Evolutionary conservation across 2,113 vertebrate genomes (phyloP).

Genomic region (Clinocottus analis): DNA sequence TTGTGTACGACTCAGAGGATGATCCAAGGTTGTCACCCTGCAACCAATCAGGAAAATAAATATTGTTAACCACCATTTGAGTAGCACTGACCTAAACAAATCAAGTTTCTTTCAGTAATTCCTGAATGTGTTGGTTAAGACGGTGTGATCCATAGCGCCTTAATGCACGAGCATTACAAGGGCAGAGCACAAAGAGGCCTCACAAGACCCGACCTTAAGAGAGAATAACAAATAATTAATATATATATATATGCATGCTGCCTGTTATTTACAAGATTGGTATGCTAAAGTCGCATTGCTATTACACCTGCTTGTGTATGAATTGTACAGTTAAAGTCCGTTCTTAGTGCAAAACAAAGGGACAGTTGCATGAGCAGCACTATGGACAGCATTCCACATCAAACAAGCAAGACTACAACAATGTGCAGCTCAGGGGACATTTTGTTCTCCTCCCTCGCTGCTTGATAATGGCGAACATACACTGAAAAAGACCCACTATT

Average conservation of each 20-base stretch:
- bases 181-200: no score
- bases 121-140: slow-evolving; percentile 29
- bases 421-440: not conserved
- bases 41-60: not conserved
- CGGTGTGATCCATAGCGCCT: no score
- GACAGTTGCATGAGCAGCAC: not conserved
- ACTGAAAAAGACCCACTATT: not conserved
- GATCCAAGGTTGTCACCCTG: slow-evolving; percentile 1
- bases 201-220: no score
- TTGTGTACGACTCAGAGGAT: not conserved
- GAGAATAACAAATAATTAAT: no score
- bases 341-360: not conserved
- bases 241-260: no score
- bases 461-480: not conserved
- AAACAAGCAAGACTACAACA: not conserved
- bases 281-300: no score
- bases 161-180: no score
- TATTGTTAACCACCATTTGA: slow-evolving; percentile 2
- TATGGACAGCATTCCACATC: not conserved
- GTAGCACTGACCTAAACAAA: slow-evolving; percentile 27
- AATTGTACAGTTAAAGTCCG: not conserved
- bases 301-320: no score
- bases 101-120: slow-evolving; percentile 40
- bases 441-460: not conserved
- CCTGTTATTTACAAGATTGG: not conserved